Conservation (phyloP, 2,888 invertebrate genomes). For the Xylocampa areola region DNA sequence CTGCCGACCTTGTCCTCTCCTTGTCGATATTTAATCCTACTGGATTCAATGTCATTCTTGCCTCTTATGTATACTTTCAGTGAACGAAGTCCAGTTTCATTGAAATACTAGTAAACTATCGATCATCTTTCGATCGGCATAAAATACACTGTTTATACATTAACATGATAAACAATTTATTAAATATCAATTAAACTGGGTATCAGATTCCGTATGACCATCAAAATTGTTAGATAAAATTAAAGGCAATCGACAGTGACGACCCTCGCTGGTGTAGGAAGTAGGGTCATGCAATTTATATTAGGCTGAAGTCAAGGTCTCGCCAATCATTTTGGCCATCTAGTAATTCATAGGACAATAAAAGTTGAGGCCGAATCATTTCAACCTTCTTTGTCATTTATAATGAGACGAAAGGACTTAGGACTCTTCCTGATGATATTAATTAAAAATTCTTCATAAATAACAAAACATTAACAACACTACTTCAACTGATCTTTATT, state of each 20-base stretch:
- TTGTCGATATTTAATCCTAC: conserved; percentile 47
- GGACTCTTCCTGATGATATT: conserved; percentile 40
- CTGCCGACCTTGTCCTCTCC: conserved; percentile 49
- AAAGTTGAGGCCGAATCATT: conserved; percentile 79
- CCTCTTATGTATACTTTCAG: conserved; percentile 8
- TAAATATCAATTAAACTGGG: conserved; percentile 45
- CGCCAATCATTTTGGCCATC: conserved; percentile 85
- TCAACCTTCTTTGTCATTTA: conserved; percentile 53
- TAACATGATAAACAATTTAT: conserved; percentile 33
- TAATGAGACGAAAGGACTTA: conserved; percentile 44
- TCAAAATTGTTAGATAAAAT: conserved; percentile 70
- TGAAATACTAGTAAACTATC: background rate
- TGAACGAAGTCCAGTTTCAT: background rate
- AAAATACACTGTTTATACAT: conserved; percentile 23
- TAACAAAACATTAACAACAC: conserved; percentile 35
- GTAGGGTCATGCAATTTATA: conserved; percentile 86
- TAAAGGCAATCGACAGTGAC: conserved; percentile 78
- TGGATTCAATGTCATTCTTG: conserved; percentile 37
- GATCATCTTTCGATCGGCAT: background rate
- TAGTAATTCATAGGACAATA: conserved; percentile 84
- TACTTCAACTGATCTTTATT: conserved; percentile 49
- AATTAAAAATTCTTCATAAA: conserved; percentile 19
- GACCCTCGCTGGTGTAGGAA: conserved; percentile 84
- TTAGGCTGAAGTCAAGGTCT: conserved; percentile 86
- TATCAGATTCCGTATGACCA: conserved; percentile 57